Percentiles rank a stretch among this genome's conserved stretches.
Conservation (phyloP, 2,797 vertebrate species). For the Chelon auratus region DNA sequence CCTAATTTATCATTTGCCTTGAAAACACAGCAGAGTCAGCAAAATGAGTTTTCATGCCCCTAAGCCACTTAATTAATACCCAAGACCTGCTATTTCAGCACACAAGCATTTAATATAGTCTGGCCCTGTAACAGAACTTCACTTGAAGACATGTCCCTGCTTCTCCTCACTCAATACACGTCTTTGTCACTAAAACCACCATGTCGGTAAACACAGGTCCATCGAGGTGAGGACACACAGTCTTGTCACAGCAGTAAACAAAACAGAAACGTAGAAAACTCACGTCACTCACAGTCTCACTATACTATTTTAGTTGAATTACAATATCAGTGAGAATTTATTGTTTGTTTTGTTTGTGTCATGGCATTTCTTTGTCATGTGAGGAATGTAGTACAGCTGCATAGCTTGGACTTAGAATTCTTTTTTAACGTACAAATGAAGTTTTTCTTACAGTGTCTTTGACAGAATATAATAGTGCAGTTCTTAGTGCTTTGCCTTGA, state of each 20-base stretch:
- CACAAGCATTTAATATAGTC: constrained; percentile 19
- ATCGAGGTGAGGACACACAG: constrained; percentile 11
- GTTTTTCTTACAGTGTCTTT: too few relatives aligned
- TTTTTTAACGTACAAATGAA: too few relatives aligned
- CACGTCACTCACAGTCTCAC: neutral
- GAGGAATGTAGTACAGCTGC: too few relatives aligned
- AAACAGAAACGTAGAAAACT: neutral
- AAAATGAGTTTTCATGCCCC: constrained; percentile 43
- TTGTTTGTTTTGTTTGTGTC: too few relatives aligned
- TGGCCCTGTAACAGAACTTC: constrained; percentile 6
- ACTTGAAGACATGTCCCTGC: constrained; percentile 28
- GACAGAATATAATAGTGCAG: too few relatives aligned
- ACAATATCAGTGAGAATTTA: neutral
- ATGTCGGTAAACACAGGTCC: constrained; percentile 37
- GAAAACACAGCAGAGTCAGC: constrained; percentile 39
- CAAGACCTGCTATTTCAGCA: constrained; percentile 15
- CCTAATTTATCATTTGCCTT: constrained; percentile 34
- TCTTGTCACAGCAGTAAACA: neutral
- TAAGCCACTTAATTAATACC: constrained; percentile 16
- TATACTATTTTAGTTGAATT: neutral
- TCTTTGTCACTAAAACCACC: constrained; percentile 39
- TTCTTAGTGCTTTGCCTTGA: too few relatives aligned
- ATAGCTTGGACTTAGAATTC: too few relatives aligned
- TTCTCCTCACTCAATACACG: constrained; percentile 22
- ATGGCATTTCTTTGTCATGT: too few relatives aligned